These are phyloP conservation scores for Linepithema humile DNA, from an alignment of 1,140 invertebrate species.

Conservation along the genomic window DNA sequence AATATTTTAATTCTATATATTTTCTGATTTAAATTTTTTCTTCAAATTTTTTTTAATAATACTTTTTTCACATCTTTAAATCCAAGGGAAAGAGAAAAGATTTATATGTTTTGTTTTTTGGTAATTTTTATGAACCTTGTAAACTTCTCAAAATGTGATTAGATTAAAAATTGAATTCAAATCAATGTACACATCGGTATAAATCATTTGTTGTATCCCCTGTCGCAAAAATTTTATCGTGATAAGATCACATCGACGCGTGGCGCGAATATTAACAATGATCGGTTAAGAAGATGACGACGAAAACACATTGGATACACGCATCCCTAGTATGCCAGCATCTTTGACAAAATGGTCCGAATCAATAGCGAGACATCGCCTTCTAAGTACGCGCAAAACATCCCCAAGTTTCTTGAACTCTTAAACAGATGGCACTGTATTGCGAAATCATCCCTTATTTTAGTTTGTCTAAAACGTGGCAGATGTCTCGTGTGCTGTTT, in stretches of 20 bases:
- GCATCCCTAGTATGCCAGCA: background rate
- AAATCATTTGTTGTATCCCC: background rate
- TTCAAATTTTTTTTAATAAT: no score
- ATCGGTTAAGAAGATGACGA: slow-evolving; percentile 76
- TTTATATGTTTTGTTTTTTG: background rate
- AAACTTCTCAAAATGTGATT: background rate
- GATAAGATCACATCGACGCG: slow-evolving; percentile 8
- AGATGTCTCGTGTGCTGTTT: slow-evolving; percentile 64
- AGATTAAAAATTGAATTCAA: background rate
- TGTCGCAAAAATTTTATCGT: slow-evolving; percentile 20
- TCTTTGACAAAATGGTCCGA: slow-evolving; percentile 37
- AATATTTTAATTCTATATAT: no score
- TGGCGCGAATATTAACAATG: slow-evolving; percentile 55
- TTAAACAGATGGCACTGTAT: slow-evolving; percentile 70
- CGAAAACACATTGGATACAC: background rate
- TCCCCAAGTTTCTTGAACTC: slow-evolving; percentile 13
- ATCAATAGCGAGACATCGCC: slow-evolving; percentile 66
- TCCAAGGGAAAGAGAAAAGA: background rate
- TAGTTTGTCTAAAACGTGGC: slow-evolving; percentile 49
- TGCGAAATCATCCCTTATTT: slow-evolving; percentile 63
- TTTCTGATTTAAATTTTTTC: no score
- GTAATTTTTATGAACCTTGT: background rate
- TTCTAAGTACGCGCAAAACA: slow-evolving; percentile 30
- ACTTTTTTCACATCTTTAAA: no score
- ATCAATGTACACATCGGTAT: background rate